These are phyloP conservation scores for Lasioglossum marginatum DNA, from an alignment of 2,888 invertebrate species.

Conservation along the genomic window DNA sequence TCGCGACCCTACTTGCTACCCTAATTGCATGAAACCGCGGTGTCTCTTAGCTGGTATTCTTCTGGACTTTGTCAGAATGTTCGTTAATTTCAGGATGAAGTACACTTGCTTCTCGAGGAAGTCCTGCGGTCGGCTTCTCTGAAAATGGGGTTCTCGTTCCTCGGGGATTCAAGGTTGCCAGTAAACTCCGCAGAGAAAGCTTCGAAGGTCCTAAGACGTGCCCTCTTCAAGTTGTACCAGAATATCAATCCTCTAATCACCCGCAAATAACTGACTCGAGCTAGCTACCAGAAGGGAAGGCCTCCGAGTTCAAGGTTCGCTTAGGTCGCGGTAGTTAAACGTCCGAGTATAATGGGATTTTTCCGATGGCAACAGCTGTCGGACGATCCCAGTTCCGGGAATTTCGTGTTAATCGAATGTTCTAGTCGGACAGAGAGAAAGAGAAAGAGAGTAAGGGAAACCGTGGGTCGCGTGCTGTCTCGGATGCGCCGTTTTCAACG, in stretches of 20 bases:
- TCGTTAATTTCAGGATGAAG: neutral
- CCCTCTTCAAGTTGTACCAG: neutral
- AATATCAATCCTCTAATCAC: neutral
- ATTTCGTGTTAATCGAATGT: constrained; percentile 10
- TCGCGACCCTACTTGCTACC: neutral
- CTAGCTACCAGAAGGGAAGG: neutral
- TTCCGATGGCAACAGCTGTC: neutral
- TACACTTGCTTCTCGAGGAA: neutral
- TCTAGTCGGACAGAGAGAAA: neutral
- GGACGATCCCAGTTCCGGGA: neutral
- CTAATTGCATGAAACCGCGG: constrained; percentile 14
- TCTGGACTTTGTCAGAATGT: neutral
- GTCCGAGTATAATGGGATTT: neutral
- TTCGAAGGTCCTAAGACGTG: neutral
- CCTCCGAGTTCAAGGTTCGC: neutral
- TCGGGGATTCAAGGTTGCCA: neutral
- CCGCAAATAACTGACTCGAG: neutral
- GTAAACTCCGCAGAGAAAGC: neutral
- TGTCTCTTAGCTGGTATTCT: no score
- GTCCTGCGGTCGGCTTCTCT: neutral
- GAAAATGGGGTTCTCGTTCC: neutral
- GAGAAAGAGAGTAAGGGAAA: neutral
- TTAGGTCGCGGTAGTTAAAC: neutral
- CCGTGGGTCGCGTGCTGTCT: constrained; percentile 44
- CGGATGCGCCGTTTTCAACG: constrained; percentile 54